These are phyloP conservation scores for Pollachius pollachius DNA, from an alignment of 2,113 vertebrate genomes.

Conservation along the genomic window DNA sequence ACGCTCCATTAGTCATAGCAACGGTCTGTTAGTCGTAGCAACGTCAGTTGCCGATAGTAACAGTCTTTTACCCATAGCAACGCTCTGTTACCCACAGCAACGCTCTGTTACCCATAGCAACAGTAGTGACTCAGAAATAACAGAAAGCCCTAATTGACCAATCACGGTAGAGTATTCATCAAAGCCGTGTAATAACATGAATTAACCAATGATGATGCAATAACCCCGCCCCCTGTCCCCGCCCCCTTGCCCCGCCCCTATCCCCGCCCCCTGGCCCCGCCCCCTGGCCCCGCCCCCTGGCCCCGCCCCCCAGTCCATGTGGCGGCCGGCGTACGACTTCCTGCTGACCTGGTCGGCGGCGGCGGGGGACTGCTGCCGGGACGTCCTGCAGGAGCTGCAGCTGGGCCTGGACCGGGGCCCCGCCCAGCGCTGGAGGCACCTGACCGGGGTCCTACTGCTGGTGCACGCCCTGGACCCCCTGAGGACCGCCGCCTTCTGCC, in stretches of 20 bases:
- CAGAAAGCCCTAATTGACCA: too few species aligned
- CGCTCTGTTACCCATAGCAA: too few species aligned
- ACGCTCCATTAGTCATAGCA: too few species aligned
- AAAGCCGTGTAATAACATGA: background rate
- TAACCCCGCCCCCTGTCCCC: background rate
- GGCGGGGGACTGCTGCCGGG: slow-evolving; percentile 93
- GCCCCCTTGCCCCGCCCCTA: background rate
- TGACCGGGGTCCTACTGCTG: slow-evolving; percentile 90
- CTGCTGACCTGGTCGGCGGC: slow-evolving; percentile 94
- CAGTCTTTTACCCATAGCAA: too few species aligned
- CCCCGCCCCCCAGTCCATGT: slow-evolving; percentile 83
- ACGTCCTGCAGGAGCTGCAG: slow-evolving; percentile 96
- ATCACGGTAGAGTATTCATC: background rate
- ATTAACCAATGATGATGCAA: background rate
- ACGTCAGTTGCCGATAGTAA: too few species aligned
- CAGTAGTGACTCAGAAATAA: too few species aligned
- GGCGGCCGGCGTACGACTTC: slow-evolving; percentile 97
- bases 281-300: background rate
- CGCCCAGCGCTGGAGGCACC: slow-evolving; percentile 95
- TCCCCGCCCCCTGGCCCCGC: background rate
- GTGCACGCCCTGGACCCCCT: slow-evolving; percentile 91
- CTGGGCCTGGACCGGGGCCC: slow-evolving; percentile 91
- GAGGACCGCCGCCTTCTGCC: slow-evolving; percentile 88
- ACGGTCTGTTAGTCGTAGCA: too few species aligned
- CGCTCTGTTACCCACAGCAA: too few species aligned